phyloP scores from a whole-genome alignment of 2,888 invertebrate species.

The Rhingia campestris region DNA sequence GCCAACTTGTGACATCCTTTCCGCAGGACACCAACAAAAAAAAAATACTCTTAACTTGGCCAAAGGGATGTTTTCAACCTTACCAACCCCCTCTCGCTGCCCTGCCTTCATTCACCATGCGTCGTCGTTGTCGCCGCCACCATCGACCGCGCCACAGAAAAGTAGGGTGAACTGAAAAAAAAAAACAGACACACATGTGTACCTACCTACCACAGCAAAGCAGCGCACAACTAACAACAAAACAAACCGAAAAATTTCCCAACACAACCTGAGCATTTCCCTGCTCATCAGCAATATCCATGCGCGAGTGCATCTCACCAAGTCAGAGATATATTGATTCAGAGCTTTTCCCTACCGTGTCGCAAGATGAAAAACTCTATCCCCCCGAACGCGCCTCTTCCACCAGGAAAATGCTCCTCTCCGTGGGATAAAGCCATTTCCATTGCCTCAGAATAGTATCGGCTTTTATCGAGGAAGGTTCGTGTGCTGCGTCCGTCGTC shows the following conservation, averaged over 20 bases:
- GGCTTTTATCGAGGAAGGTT: conserved; percentile 83
- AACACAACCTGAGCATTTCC: conserved; percentile 65
- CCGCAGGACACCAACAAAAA: conserved; percentile 64
- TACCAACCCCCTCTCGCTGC: background rate
- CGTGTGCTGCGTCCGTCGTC: conserved; percentile 78
- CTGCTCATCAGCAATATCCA: conserved; percentile 30
- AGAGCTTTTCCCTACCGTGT: conserved; percentile 62
- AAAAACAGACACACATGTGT: conserved; percentile 29
- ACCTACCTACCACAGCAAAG: background rate
- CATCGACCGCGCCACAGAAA: conserved; percentile 47
- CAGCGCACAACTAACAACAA: conserved; percentile 56
- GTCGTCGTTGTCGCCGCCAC: conserved; percentile 15
- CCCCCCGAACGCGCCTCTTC: conserved; percentile 9
- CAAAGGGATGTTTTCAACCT: conserved; percentile 68
- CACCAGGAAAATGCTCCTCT: conserved; percentile 62
- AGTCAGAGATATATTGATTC: conserved; percentile 72
- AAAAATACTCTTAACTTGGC: conserved; percentile 61
- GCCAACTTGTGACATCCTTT: conserved; percentile 74
- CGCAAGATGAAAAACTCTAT: conserved; percentile 60
- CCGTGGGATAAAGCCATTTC: conserved; percentile 48
- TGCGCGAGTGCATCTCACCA: conserved; percentile 69
- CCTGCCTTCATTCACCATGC: conserved; percentile 1
- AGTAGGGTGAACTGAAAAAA: conserved; percentile 51
- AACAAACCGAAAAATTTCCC: conserved; percentile 71
- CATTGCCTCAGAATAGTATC: conserved; percentile 81